Conservation (phyloP, 2,797 vertebrate genomes). For the Darevskia mixta region DNA sequence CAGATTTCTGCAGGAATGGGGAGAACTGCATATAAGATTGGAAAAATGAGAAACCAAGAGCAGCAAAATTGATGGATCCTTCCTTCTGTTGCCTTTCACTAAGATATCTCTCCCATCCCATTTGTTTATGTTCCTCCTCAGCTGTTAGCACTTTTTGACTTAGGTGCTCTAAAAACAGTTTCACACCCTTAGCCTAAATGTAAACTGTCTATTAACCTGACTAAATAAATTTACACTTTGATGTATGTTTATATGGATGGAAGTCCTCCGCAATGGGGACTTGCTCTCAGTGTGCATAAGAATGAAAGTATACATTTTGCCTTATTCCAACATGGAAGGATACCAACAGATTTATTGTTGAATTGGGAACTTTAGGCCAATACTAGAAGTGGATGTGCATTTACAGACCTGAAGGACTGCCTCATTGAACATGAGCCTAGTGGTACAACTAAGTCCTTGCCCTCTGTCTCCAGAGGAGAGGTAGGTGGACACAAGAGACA, state of each 20-base stretch:
- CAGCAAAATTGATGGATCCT: not conserved
- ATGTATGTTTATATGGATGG: constrained; percentile 9
- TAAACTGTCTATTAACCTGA: not conserved
- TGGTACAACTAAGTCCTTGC: not conserved
- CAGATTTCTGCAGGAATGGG: no score
- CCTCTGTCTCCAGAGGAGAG: not conserved
- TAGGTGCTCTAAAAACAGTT: constrained; percentile 14
- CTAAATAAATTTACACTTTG: constrained; percentile 12
- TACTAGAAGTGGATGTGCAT: not conserved
- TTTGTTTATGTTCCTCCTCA: not conserved
- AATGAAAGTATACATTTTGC: not conserved
- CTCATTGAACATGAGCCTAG: no score
- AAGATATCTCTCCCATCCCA: no score
- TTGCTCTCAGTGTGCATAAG: not conserved
- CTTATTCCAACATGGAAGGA: not conserved
- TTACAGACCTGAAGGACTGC: not conserved
- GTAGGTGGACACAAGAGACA: not conserved
- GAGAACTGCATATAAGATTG: no score
- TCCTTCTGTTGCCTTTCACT: not conserved
- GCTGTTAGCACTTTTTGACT: not conserved
- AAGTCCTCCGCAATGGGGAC: not conserved
- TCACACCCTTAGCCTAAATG: not conserved
- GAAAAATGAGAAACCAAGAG: no score
- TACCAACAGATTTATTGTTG: not conserved
- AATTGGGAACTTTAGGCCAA: not conserved